Evolutionary conservation across 2,797 vertebrate species (phyloP), one percentile per base, ranked within the genome.

Genomic region (Coreius guichenoti): DNA sequence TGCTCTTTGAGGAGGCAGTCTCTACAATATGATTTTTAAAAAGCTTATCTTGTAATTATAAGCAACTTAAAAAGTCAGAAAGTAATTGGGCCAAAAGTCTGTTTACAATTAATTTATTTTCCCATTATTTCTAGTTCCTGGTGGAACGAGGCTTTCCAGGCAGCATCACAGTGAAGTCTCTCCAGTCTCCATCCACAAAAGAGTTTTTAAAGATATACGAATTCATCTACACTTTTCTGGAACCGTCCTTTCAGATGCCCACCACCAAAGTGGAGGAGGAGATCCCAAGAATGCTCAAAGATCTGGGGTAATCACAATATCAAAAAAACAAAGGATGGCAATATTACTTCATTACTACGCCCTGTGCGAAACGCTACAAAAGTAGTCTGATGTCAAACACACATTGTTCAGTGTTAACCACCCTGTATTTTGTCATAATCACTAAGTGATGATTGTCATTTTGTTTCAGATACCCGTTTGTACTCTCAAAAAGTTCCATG

Each of bases 121-220:
- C 14, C 54, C 17, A 0, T 77, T 89, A 19, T 72, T 86, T 45
- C 2, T 87, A 99, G 98, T 99, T 99, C 90, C 94, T 99, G 87
- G 91, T 86, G 86, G 96, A 97, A 81, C 95, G 95, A 67, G 95
- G 93, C 77, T 98, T 97, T 11, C 95, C 96, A 0, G 96, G 96
- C 74, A 94, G 91, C 11, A 88, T 99, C 80, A 96, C 96, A 43
- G 43, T 97, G 86, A 99, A 99, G 91, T 96, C 96, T 0, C 94
- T 99, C 1, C 98, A 99, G 89, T 96, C 97, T 84, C 98, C 98
- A 36, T 98, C 98, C 0, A 96, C 97, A 84, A 99, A 99, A 91
- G 98, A 99, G 90, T 99, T 99, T 86, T 90, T 98, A 51, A 99
- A 98, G 93, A 96, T 99, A 86, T 99, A 97, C 93, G 96, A 96